Evolutionary conservation across 2,797 vertebrate genomes (phyloP).

Genomic region (Thunnus albacares): DNA sequence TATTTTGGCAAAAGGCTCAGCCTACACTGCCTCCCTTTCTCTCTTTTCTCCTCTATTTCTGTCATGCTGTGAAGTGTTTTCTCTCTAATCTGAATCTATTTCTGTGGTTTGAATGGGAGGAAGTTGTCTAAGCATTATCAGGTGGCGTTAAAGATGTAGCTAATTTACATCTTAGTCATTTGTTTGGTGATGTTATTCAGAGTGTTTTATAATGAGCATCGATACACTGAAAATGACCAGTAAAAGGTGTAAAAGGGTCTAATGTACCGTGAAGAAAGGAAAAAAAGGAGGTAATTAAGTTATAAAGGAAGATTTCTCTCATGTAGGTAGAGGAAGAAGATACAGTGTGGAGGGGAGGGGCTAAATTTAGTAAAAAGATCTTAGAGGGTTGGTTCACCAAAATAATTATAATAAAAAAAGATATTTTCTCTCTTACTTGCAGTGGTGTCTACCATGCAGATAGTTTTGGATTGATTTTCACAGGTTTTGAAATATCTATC

Average conservation of each 20-base stretch:
- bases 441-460: not conserved
- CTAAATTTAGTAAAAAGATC: not conserved
- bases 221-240: not conserved
- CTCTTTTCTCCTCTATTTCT: constrained; percentile 45
- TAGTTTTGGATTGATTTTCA: not conserved
- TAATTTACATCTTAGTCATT: constrained; percentile 8
- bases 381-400: not conserved
- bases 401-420: not conserved
- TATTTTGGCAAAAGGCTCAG: constrained; percentile 59
- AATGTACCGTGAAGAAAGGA: not conserved
- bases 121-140: constrained; percentile 11
- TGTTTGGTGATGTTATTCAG: not conserved
- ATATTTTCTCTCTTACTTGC: not conserved
- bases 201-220: not conserved
- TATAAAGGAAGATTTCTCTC: not conserved
- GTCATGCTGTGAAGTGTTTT: constrained; percentile 26
- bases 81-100: constrained; percentile 58
- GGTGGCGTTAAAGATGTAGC: not conserved
- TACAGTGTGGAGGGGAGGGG: not conserved
- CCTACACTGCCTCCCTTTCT: constrained; percentile 28
- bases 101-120: constrained; percentile 14
- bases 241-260: not conserved
- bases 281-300: too few relatives aligned
- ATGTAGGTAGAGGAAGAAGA: not conserved
- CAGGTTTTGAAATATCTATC: too few relatives aligned